These are phyloP conservation scores for Phalloptychus januarius DNA, from an alignment of 2,797 vertebrate species.

Conservation along the genomic window DNA sequence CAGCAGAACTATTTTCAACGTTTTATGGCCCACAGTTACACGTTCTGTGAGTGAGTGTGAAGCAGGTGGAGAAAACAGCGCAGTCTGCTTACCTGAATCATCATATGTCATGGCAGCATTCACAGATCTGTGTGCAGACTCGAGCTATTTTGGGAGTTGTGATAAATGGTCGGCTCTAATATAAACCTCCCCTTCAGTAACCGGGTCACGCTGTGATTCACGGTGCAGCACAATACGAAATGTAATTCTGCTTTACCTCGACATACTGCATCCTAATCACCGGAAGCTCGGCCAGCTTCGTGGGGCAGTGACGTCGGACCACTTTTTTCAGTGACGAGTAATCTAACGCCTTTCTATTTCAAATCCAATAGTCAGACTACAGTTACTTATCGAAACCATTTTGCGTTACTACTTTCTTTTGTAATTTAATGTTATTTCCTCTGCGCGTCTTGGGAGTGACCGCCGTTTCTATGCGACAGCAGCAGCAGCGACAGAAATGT, in stretches of 20 bases:
- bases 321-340: too few species aligned
- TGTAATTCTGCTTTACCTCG: conserved; percentile 7
- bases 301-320: too few species aligned
- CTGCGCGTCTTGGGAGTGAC: too few species aligned
- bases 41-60: conserved; percentile 6
- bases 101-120: conserved; percentile 9
- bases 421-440: too few species aligned
- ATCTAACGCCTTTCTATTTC: too few species aligned
- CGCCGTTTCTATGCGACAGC: too few species aligned
- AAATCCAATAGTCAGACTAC: too few species aligned
- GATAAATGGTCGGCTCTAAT: conserved; percentile 24
- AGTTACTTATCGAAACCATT: too few species aligned
- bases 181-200: conserved; percentile 23
- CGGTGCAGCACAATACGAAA: conserved; percentile 1
- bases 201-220: conserved; percentile 46
- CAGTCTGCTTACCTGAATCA: not conserved
- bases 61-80: conserved; percentile 19
- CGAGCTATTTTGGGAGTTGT: conserved; percentile 44
- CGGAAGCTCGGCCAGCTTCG: conserved; percentile 3
- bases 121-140: conserved; percentile 23
- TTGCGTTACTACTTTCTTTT: too few species aligned
- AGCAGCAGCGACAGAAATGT: too few species aligned
- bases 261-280: not conserved
- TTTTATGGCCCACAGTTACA: not conserved
- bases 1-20: not conserved